These are phyloP conservation scores for Nanorana parkeri DNA, from an alignment of 2,113 vertebrate species.

Conservation along the genomic window DNA sequence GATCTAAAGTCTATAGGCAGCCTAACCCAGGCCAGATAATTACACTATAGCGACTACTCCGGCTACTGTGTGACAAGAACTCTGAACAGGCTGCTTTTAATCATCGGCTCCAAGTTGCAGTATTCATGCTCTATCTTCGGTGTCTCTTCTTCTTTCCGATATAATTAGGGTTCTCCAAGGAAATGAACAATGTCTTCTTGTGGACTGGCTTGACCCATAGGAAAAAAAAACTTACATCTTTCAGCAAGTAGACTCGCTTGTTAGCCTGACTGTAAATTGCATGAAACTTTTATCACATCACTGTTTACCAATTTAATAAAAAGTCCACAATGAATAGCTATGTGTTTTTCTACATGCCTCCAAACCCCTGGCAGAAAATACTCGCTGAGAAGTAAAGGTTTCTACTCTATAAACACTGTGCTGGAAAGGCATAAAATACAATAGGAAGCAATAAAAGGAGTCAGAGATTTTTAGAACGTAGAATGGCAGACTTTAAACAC, in stretches of 20 bases:
- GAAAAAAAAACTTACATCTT: constrained; percentile 1
- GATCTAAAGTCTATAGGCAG: too few species aligned
- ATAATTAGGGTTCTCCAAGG: constrained; percentile 53
- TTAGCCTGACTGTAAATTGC: constrained; percentile 40
- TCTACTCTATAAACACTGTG: too few species aligned
- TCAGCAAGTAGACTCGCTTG: constrained; percentile 30
- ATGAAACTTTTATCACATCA: constrained; percentile 11
- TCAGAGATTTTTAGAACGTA: too few species aligned
- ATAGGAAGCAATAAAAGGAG: too few species aligned
- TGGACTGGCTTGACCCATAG: constrained; percentile 24
- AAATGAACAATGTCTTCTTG: constrained; percentile 29
- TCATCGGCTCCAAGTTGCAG: constrained; percentile 10
- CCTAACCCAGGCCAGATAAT: too few species aligned
- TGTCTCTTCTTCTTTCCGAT: constrained; percentile 24
- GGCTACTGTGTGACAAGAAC: not conserved
- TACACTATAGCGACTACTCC: not conserved
- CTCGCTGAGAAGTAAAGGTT: too few species aligned
- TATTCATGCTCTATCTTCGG: not conserved
- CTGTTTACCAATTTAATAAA: constrained; percentile 38
- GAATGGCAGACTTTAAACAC: too few species aligned
- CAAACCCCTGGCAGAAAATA: not conserved
- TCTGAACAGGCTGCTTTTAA: constrained; percentile 21
- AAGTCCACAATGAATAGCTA: not conserved
- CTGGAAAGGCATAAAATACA: too few species aligned
- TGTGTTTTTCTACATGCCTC: not conserved